Evolutionary conservation across 1,140 invertebrate genomes (phyloP).

Genomic region (Hyles euphorbiae): DNA sequence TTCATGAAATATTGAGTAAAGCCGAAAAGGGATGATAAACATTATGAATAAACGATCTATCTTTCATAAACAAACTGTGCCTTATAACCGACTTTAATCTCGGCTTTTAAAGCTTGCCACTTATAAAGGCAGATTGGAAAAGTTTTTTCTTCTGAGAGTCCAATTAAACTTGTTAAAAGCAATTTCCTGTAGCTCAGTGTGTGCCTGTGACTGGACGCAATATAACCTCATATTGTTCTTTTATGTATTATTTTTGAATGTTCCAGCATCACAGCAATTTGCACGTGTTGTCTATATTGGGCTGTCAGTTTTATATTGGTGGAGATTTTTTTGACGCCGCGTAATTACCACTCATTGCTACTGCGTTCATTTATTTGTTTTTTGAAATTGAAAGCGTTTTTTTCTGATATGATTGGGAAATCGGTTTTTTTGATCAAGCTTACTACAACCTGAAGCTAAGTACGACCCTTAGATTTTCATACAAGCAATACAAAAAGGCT

Average conservation of each 20-base stretch:
- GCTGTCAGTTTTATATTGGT: no score
- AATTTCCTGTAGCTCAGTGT: conserved; percentile 54
- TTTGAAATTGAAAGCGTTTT: neutral
- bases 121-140: conserved; percentile 66
- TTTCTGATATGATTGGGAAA: conserved; percentile 37
- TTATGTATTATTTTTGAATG: neutral
- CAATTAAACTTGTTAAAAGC: conserved; percentile 70
- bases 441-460: no score
- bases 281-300: no score
- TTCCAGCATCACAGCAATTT: no score
- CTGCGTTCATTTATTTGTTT: no score
- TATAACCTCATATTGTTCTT: conserved; percentile 1
- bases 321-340: no score
- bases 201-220: conserved; percentile 17
- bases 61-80: conserved; percentile 31
- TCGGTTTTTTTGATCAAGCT: conserved; percentile 19
- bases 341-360: no score
- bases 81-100: conserved; percentile 53
- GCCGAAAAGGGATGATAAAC: conserved; percentile 8
- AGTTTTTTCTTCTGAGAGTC: conserved; percentile 63
- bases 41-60: conserved; percentile 34
- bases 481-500: no score
- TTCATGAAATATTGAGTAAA: neutral
- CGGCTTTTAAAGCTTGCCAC: conserved; percentile 41
- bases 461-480: no score